These are phyloP conservation scores for Entelurus aequoreus DNA, from an alignment of 2,113 vertebrate genomes.

Conservation along the genomic window DNA sequence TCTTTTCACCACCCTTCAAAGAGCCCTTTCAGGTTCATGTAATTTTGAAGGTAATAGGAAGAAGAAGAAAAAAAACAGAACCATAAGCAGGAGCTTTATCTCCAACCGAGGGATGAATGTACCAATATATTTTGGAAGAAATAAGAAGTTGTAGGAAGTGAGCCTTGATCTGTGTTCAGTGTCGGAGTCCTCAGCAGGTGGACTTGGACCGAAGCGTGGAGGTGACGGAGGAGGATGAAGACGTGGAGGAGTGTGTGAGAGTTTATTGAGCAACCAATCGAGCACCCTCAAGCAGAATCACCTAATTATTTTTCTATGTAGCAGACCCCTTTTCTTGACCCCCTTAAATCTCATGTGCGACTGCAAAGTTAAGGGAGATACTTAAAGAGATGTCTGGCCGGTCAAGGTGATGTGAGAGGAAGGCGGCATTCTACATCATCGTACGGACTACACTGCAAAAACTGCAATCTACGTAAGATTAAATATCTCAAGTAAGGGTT, in stretches of 20 bases:
- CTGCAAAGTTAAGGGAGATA: slow-evolving; percentile 49
- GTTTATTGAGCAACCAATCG: slow-evolving; percentile 67
- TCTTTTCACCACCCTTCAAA: slow-evolving; percentile 27
- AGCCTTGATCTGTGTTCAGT: slow-evolving; percentile 45
- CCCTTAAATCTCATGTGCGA: slow-evolving; percentile 56
- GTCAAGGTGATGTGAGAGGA: slow-evolving; percentile 49
- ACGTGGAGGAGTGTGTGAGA: slow-evolving; percentile 52
- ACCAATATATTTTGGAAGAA: slow-evolving; percentile 32
- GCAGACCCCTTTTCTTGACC: slow-evolving; percentile 64
- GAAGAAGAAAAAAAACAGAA: slow-evolving; percentile 21
- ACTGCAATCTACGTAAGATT: no score
- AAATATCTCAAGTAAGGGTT: no score
- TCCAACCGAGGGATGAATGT: slow-evolving; percentile 9
- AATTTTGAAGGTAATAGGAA: slow-evolving; percentile 16
- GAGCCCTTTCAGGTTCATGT: slow-evolving; percentile 15
- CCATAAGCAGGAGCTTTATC: slow-evolving; percentile 19
- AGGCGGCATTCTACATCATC: slow-evolving; percentile 27
- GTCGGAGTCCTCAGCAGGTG: slow-evolving; percentile 47
- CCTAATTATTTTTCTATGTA: slow-evolving; percentile 76
- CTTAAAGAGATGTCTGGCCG: slow-evolving; percentile 34
- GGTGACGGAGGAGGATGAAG: neutral
- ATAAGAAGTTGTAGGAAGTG: slow-evolving; percentile 32
- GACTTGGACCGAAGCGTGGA: slow-evolving; percentile 9
- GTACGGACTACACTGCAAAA: neutral
- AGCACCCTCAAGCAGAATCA: slow-evolving; percentile 69